Evolutionary conservation across 2,113 vertebrate species (phyloP).

Genomic region (Crotophaga sulcirostris): DNA sequence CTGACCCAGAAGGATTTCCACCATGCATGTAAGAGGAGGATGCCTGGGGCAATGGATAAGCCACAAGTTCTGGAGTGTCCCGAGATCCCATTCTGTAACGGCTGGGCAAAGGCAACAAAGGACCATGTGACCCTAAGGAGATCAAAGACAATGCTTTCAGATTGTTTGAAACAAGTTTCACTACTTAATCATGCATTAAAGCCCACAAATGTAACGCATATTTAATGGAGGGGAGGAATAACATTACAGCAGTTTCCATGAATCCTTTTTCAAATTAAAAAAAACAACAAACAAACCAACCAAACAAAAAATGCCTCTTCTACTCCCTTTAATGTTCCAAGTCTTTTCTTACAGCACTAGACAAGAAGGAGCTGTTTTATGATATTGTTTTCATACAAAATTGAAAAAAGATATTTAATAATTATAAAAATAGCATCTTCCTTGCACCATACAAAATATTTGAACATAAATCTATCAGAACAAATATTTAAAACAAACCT

Average conservation of each 20-base stretch:
- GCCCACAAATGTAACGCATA: not conserved
- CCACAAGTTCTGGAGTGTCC: slow-evolving; percentile 92
- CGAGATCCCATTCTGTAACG: slow-evolving; percentile 89
- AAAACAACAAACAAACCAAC: not conserved
- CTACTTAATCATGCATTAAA: not conserved
- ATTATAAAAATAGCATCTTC: not conserved
- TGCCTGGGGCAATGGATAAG: slow-evolving; percentile 92
- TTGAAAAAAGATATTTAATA: not conserved
- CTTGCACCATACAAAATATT: not conserved
- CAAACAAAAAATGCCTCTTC: not conserved
- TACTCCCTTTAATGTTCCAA: not conserved
- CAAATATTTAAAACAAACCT: not conserved
- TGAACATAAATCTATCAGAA: not conserved
- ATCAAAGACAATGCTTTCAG: not conserved
- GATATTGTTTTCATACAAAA: not conserved
- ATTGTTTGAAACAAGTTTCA: not conserved
- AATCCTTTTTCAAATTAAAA: not conserved
- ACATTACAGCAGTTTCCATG: not conserved
- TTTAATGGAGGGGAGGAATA: not conserved
- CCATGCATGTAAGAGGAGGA: slow-evolving; percentile 90
- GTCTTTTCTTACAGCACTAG: not conserved
- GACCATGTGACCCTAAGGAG: slow-evolving; percentile 85
- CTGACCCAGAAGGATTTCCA: slow-evolving; percentile 85
- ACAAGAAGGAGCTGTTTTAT: not conserved
- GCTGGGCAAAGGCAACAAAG: slow-evolving; percentile 90